Base-by-base conservation (phyloP, 2,888 invertebrate species). In the Lepas anatifera region DNA sequence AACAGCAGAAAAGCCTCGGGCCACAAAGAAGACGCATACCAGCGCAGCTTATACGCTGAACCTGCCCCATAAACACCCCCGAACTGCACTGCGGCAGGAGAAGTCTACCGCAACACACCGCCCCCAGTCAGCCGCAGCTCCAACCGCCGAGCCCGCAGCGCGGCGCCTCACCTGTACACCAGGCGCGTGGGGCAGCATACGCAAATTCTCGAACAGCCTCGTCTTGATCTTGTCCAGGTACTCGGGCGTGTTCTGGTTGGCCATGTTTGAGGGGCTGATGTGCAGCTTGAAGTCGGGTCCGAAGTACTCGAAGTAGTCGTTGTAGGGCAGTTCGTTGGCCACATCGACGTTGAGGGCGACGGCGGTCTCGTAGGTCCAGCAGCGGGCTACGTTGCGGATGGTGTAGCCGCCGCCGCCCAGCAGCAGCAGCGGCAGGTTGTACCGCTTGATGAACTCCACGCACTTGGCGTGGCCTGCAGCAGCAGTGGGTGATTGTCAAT, bases 221-320 rank as follows among this genome's bases (percentile, higher is more conserved):
- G 87, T 86, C 75, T 97, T 97, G 75, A 99, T 97, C 83, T 97
- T 97, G 76, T 99, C 98, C 76, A 99, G 84, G 82, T 99, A 99
- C 78, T 99, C 98, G 0, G 90, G 86, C 2, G 96, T 97, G 80
- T 99, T 99, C 81, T 97, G 96, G 82, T 99, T 99, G 11, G 94
- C 90, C 97, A 99, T 98, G 78, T 98, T 98, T 73, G 97, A 96
- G 6, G 98, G 98, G 76, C 95, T 95, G 79, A 99, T 98, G 83
- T 99, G 97, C 67, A 99, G 84, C 80, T 98, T 98, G 81, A 99
- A 99, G 81, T 99, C 99, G 0, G 99, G 99, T 0, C 97, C 98
- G 79, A 98, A 99, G 81, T 99, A 99, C 80, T 99, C 99, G 80
- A 98, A 99, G 81, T 99, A 99, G 81, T 99, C 99, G 81, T 99